Evolutionary conservation across 2,797 vertebrate species (phyloP), one percentile per base, ranked within the genome.

Genomic region (Dendrocincla fuliginosa): DNA sequence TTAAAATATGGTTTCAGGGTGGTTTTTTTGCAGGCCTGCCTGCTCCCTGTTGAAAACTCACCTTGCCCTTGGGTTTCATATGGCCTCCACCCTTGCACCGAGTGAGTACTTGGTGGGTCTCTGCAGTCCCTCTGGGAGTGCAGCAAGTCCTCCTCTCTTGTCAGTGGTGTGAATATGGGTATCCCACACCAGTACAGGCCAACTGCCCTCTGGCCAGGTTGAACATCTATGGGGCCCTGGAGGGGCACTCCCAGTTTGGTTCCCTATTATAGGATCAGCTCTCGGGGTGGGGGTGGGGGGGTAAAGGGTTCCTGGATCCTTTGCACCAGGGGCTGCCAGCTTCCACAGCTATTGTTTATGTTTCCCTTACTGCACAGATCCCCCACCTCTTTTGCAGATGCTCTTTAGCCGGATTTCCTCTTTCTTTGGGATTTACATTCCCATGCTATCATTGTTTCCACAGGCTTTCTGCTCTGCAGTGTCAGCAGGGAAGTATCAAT

Each of bases 381-480:
- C 52, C 92, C 71, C 39, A 79, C 24, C 60, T 83, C 87, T 86
- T 90, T 74, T 83, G 60, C 88, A 94, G 91, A 89, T 87, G 84
- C 53, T 47, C 56, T 89, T 56, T 70, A 53, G 59, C 74, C 2
- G 2, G 78, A 89, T 93, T 92, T 97, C 93, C 92, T 93, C 60
- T 89, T 90, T 89, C 84, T 93, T 70, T 83, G 81, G 60, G 87
- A 91, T 94, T 89, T 80, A 87, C 9, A 4, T 95, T 96, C 68
- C 71, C 57, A 75, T 81, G 57, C 9, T 42, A 74, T 61, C 73
- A 49, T 42, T 1, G 6, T 91, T 96, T 95, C 76, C 56, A 25
- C 65, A 79, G 65, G 64, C 68, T 68, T 91, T 96, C 70, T 90
- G 33, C 78, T 92, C 77, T 93, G 60, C 69, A 35, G 27, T 35